These are phyloP conservation scores for Argynnis bischoffii DNA, from an alignment of 2,888 invertebrate species.

Conservation along the genomic window DNA sequence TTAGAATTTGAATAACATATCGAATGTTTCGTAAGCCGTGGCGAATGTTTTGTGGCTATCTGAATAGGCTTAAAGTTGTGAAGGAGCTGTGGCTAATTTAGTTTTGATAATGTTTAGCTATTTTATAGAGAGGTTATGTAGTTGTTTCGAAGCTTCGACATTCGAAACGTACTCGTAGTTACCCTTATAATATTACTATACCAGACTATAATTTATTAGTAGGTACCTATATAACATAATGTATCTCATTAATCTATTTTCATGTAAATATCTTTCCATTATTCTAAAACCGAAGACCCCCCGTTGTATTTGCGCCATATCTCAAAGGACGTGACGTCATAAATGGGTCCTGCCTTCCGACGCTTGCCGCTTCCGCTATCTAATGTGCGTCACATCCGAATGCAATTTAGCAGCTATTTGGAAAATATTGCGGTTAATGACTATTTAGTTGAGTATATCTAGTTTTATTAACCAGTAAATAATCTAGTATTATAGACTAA, in stretches of 20 bases:
- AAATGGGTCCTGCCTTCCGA: slow-evolving; percentile 51
- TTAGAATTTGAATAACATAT: slow-evolving; percentile 67
- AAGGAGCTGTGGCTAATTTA: slow-evolving; percentile 32
- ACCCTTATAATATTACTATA: too few relatives aligned
- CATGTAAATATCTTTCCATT: slow-evolving; percentile 18
- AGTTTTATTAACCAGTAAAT: neutral
- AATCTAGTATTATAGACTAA: too few relatives aligned
- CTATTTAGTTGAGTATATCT: slow-evolving; percentile 8
- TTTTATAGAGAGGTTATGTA: slow-evolving; percentile 1
- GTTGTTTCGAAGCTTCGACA: too few relatives aligned
- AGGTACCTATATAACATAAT: neutral
- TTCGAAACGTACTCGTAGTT: too few relatives aligned
- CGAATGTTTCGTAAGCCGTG: slow-evolving; percentile 53
- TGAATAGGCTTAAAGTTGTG: slow-evolving; percentile 35
- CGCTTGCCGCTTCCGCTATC: slow-evolving; percentile 61
- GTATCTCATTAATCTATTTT: slow-evolving; percentile 11
- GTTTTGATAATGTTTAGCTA: slow-evolving; percentile 22
- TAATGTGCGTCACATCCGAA: slow-evolving; percentile 71
- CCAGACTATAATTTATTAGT: too few relatives aligned
- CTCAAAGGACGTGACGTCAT: slow-evolving; percentile 64
- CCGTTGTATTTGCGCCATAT: slow-evolving; percentile 38
- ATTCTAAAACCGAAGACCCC: slow-evolving; percentile 25
- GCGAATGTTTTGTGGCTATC: slow-evolving; percentile 48
- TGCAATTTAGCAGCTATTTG: slow-evolving; percentile 62
- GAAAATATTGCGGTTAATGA: slow-evolving; percentile 68